Conservation (phyloP, 1,140 invertebrate genomes). For the Philopotamus ludificatus region DNA sequence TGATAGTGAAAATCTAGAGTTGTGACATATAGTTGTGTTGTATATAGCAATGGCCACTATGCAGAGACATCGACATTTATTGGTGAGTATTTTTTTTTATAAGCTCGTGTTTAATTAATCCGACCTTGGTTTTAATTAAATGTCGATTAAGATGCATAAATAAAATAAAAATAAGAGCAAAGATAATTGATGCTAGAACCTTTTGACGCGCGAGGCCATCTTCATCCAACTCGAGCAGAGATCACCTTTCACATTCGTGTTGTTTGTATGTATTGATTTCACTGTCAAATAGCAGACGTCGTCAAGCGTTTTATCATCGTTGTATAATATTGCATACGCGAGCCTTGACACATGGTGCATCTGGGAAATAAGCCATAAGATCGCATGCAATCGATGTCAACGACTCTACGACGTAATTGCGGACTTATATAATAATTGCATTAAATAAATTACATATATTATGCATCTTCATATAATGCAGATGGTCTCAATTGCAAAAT, state of each 20-base stretch:
- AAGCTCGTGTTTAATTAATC: background rate
- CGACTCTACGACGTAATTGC: background rate
- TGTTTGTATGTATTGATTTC: slow-evolving; percentile 1
- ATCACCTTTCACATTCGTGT: slow-evolving; percentile 15
- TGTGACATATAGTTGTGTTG: background rate
- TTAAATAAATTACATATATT: slow-evolving; percentile 5
- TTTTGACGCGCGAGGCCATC: slow-evolving; percentile 14
- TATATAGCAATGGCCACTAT: slow-evolving; percentile 2
- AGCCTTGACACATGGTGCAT: background rate
- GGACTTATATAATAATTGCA: background rate
- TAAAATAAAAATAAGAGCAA: background rate
- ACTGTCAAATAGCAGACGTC: slow-evolving; percentile 5
- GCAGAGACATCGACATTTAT: background rate
- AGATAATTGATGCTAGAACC: background rate
- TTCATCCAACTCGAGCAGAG: background rate
- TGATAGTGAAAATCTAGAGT: background rate
- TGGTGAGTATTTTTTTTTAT: slow-evolving; percentile 12
- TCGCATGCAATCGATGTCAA: background rate
- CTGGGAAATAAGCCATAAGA: background rate
- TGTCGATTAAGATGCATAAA: background rate
- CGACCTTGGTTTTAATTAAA: background rate
- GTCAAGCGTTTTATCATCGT: background rate
- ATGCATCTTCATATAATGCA: background rate
- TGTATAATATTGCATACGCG: background rate
- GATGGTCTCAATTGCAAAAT: too few relatives aligned